Evolutionary conservation across 2,888 invertebrate genomes (phyloP).

Genomic region (Endomychus coccineus): DNA sequence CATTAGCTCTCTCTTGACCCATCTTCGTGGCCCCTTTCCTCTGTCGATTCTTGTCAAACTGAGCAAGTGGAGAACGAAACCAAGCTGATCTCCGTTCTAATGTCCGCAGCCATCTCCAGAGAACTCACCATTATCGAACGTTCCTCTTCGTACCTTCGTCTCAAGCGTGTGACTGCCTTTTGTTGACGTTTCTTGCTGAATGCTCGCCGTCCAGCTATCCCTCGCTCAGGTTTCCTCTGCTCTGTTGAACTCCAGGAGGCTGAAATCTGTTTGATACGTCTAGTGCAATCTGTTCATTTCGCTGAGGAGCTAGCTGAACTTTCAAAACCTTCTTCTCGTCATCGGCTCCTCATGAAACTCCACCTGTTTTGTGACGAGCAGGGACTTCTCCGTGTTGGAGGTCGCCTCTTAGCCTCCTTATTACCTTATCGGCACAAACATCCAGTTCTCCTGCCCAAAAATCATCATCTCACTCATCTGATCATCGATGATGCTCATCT

Average conservation of each 20-base stretch:
- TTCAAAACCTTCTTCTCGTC: constrained; percentile 2
- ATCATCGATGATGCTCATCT: constrained; percentile 5
- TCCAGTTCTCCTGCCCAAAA: constrained; percentile 6
- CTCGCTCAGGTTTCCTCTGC: constrained; percentile 5
- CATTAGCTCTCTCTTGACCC: not conserved
- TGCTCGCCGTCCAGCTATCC: too few relatives aligned
- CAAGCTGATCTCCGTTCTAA: constrained; percentile 3
- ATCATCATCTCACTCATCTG: constrained; percentile 5
- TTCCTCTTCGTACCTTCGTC: too few relatives aligned
- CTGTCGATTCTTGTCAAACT: constrained; percentile 3
- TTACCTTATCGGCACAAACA: constrained; percentile 2
- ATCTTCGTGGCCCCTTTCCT: constrained; percentile 2
- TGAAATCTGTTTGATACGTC: constrained; percentile 3
- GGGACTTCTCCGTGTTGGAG: constrained; percentile 1
- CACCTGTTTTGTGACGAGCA: constrained; percentile 5
- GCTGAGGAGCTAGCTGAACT: constrained; percentile 6
- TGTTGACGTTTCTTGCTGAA: too few relatives aligned
- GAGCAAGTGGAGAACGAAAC: not conserved
- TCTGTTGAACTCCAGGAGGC: constrained; percentile 6
- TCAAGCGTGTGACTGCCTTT: too few relatives aligned
- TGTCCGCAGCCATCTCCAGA: constrained; percentile 1
- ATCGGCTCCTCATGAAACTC: constrained; percentile 3
- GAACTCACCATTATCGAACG: constrained; percentile 4
- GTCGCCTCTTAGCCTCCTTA: constrained; percentile 5
- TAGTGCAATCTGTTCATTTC: constrained; percentile 3